Percentiles rank a stretch among this genome's conserved stretches.
These are phyloP conservation scores for Pararge aegeria DNA, from an alignment of 1,140 invertebrate genomes.

Conservation along the genomic window DNA sequence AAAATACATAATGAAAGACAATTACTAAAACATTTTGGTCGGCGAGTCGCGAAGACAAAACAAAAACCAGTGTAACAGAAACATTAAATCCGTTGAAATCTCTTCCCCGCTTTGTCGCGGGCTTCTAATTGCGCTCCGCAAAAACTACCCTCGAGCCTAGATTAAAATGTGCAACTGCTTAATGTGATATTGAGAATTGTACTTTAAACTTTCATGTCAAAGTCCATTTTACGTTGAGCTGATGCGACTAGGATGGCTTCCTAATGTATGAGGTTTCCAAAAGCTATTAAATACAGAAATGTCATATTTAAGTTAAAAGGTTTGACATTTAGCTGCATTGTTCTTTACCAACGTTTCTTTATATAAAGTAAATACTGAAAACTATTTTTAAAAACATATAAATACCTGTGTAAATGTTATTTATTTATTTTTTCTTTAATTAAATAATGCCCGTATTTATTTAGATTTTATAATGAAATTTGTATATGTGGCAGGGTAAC, in stretches of 20 bases:
- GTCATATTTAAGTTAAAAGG: conserved; percentile 36
- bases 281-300: conserved; percentile 51
- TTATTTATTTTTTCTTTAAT: too few species aligned
- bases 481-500: too few species aligned
- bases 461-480: too few species aligned
- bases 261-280: conserved; percentile 36
- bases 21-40: conserved; percentile 16
- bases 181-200: conserved; percentile 19
- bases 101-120: conserved; percentile 44
- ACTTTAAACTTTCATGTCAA: conserved; percentile 29
- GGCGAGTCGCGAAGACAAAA: conserved; percentile 14
- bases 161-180: conserved; percentile 46
- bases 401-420: too few species aligned
- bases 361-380: background rate
- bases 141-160: conserved; percentile 46
- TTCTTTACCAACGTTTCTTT: background rate
- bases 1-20: conserved; percentile 13
- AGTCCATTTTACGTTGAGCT: conserved; percentile 26
- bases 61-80: conserved; percentile 49
- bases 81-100: conserved; percentile 59
- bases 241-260: conserved; percentile 26
- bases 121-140: conserved; percentile 47
- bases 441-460: too few species aligned
- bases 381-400: too few species aligned
- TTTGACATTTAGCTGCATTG: conserved; percentile 4